Evolutionary conservation across 2,113 vertebrate genomes (phyloP).

Genomic region (Vimba vimba): DNA sequence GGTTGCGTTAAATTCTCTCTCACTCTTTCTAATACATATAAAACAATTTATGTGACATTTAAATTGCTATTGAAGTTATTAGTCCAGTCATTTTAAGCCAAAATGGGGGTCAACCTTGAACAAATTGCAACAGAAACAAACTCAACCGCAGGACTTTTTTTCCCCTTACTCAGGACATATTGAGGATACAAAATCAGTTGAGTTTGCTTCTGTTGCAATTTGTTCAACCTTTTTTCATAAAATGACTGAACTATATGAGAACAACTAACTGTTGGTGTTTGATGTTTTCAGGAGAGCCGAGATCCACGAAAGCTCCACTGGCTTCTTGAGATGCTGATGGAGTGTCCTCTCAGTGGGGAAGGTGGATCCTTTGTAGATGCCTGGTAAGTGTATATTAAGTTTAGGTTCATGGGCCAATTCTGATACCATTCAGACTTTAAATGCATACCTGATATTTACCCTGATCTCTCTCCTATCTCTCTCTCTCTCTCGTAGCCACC

Average conservation of each 20-base stretch:
- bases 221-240: no score
- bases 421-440: not conserved
- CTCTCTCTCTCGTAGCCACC: conserved; percentile 76
- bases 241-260: not conserved
- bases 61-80: not conserved
- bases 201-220: no score
- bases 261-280: conserved; percentile 28
- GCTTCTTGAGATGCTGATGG: conserved; percentile 94
- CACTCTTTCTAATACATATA: no score
- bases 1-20: no score
- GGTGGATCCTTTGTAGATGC: conserved; percentile 95
- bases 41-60: no score
- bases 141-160: no score
- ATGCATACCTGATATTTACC: not conserved
- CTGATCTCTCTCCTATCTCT: not conserved
- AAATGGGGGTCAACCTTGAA: no score
- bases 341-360: conserved; percentile 91
- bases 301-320: conserved; percentile 95
- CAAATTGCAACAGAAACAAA: no score
- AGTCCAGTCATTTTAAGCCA: no score
- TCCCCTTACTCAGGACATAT: no score
- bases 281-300: conserved; percentile 85
- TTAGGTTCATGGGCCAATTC: not conserved
- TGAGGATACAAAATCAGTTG: no score
- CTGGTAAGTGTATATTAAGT: conserved; percentile 75